Conservation (phyloP, 2,888 invertebrate genomes). For the Lithosia quadra region DNA sequence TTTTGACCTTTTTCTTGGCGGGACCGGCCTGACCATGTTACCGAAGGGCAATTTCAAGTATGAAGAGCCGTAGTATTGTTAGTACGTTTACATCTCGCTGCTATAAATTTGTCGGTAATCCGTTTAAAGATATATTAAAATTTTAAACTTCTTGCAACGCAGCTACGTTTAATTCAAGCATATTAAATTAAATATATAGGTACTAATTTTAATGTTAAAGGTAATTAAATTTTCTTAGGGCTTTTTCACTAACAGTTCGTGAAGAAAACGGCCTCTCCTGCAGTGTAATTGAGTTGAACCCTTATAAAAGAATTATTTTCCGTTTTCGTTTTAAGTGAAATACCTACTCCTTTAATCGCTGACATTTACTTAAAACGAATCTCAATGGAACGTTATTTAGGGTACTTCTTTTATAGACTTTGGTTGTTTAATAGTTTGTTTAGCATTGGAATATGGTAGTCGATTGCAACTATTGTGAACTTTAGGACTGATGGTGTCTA, state of each 20-base stretch:
- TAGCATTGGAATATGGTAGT: slow-evolving; percentile 28
- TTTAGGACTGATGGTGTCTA: no score
- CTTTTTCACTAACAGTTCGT: slow-evolving; percentile 6
- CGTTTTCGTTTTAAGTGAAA: slow-evolving; percentile 50
- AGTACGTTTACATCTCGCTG: not conserved
- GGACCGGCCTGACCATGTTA: not conserved
- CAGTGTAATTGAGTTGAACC: slow-evolving; percentile 57
- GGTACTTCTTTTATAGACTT: slow-evolving; percentile 48
- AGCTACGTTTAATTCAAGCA: not conserved
- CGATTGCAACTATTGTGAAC: no score
- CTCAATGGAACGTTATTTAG: slow-evolving; percentile 42
- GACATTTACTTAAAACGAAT: slow-evolving; percentile 40
- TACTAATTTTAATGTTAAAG: not conserved
- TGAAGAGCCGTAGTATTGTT: not conserved
- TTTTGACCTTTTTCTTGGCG: not conserved
- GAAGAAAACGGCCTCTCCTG: slow-evolving; percentile 33
- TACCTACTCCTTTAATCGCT: slow-evolving; percentile 44
- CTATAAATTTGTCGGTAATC: not conserved
- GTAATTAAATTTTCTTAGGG: slow-evolving; percentile 1
- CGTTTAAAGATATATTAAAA: not conserved
- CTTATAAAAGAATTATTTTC: slow-evolving; percentile 55
- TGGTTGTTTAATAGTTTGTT: slow-evolving; percentile 31
- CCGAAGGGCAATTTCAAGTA: not conserved
- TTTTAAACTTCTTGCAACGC: not conserved
- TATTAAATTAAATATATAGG: not conserved